phyloP scores from a whole-genome alignment of 30 jellyfish, hydroid and myxozoan species.

The Clytia hemisphaerica region DNA sequence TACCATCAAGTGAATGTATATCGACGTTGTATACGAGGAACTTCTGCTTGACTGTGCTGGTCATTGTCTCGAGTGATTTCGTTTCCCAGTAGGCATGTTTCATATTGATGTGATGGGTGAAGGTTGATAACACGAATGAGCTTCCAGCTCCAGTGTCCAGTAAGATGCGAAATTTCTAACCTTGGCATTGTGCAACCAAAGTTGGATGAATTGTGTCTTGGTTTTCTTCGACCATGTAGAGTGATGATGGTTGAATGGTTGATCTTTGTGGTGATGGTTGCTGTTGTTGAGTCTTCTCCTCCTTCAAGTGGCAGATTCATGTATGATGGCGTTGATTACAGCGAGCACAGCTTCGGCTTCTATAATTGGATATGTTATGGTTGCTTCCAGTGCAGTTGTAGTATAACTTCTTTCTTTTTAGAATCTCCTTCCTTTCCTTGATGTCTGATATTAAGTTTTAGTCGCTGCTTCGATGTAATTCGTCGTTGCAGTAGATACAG shows the following conservation, averaged over 20 bases:
- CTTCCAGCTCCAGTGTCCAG: constrained; percentile 77
- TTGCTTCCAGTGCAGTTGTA: constrained; percentile 59
- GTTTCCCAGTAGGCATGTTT: constrained; percentile 15
- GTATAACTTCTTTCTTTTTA: constrained; percentile 42
- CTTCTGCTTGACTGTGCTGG: constrained; percentile 29
- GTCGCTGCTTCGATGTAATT: constrained; percentile 17
- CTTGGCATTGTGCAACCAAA: neutral
- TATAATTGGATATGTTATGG: constrained; percentile 54
- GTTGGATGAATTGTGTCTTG: constrained; percentile 25
- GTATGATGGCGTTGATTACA: constrained; percentile 59
- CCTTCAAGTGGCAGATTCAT: constrained; percentile 41
- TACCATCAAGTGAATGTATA: constrained; percentile 15
- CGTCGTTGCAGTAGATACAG: constrained; percentile 19
- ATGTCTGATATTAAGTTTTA: neutral
- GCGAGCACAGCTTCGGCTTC: constrained; percentile 22
- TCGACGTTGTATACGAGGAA: constrained; percentile 30
- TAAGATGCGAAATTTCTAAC: constrained; percentile 30
- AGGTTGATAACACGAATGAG: constrained; percentile 42
- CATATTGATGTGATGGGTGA: constrained; percentile 9
- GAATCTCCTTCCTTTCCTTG: constrained; percentile 8
- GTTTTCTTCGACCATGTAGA: constrained; percentile 23
- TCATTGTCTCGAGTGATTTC: constrained; percentile 39
- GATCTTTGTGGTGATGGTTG: constrained; percentile 21
- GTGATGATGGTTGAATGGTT: constrained; percentile 21
- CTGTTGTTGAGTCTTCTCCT: constrained; percentile 19